Conservation (phyloP, 2,797 vertebrate genomes). For the Neosilurus mollespiculum region DNA sequence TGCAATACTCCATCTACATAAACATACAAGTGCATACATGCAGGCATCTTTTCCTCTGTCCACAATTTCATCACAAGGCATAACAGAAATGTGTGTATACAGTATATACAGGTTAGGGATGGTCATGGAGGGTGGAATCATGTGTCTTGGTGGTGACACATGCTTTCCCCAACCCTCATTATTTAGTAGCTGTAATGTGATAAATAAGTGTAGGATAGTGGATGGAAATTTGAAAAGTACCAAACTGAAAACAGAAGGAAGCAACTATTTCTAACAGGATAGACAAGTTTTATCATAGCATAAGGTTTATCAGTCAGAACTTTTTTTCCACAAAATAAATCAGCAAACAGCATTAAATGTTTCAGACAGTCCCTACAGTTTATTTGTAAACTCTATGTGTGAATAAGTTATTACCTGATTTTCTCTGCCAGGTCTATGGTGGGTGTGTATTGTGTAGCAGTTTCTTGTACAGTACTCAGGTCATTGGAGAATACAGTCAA, state of each 20-base stretch:
- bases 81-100: background rate
- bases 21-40: constrained; percentile 21
- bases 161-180: background rate
- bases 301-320: background rate
- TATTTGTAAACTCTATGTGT: background rate
- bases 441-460: background rate
- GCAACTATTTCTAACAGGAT: background rate
- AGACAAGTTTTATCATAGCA: background rate
- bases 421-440: background rate
- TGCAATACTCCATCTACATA: constrained; percentile 69
- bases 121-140: background rate
- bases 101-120: no score
- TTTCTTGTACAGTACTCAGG: background rate
- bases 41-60: background rate
- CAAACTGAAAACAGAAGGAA: background rate
- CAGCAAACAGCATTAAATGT: background rate
- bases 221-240: background rate
- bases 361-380: background rate
- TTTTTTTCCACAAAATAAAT: background rate
- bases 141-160: background rate
- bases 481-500: background rate
- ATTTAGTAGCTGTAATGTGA: background rate
- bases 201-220: background rate
- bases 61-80: background rate
- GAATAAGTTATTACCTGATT: background rate